phyloP scores from a whole-genome alignment of 2,888 invertebrate species.

The Melolontha melolontha region DNA sequence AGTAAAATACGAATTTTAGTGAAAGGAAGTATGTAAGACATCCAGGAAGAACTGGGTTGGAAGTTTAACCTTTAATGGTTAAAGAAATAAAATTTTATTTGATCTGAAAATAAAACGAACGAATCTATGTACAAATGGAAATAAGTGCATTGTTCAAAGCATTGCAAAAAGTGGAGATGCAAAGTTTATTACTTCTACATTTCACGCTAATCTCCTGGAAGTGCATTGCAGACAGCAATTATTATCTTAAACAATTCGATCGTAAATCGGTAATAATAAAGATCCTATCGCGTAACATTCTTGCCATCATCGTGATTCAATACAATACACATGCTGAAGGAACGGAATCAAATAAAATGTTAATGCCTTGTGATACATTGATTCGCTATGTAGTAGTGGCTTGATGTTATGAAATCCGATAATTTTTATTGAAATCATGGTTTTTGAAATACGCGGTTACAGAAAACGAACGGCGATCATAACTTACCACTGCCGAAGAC shows the following conservation, averaged over 20 bases:
- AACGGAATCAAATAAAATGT: constrained; percentile 38
- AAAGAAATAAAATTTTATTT: too few species aligned
- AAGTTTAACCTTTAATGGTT: too few species aligned
- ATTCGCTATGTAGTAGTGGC: constrained; percentile 34
- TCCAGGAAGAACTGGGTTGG: too few species aligned
- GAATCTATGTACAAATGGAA: too few species aligned
- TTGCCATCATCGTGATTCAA: constrained; percentile 34
- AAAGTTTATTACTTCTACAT: neutral
- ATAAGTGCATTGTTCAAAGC: too few species aligned
- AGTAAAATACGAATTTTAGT: too few species aligned
- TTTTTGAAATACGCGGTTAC: neutral
- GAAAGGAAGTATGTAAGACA: too few species aligned
- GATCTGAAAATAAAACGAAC: too few species aligned
- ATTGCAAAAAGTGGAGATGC: too few species aligned
- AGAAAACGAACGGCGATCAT: too few species aligned
- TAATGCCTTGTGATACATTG: constrained; percentile 41
- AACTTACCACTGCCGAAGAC: neutral
- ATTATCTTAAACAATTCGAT: constrained; percentile 20
- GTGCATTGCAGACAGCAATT: constrained; percentile 31
- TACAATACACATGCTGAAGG: constrained; percentile 10
- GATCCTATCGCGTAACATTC: constrained; percentile 31
- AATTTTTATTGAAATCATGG: constrained; percentile 15
- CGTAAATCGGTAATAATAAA: constrained; percentile 35
- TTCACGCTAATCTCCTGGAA: constrained; percentile 27
- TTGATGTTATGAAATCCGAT: constrained; percentile 33